These are phyloP conservation scores for Cataglyphis altisquamis DNA, from an alignment of 2,888 invertebrate genomes.

Conservation along the genomic window DNA sequence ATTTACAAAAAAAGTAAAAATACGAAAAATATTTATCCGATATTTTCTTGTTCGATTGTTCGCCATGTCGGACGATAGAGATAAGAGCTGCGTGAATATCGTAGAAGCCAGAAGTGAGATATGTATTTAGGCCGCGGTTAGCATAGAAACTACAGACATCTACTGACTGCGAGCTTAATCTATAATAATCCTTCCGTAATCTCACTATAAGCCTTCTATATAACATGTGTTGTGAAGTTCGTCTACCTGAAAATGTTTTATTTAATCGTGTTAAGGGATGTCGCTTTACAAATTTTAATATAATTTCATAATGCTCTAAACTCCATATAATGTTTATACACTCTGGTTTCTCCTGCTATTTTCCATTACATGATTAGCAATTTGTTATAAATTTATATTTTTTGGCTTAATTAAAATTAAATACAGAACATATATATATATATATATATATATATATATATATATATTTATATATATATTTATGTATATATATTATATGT, in stretches of 20 bases:
- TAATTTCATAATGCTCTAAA: background rate
- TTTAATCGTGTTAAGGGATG: conserved; percentile 55
- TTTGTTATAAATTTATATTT: background rate
- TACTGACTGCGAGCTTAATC: conserved; percentile 80
- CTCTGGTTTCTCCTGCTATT: background rate
- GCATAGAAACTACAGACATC: conserved; percentile 82
- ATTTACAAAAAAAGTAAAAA: background rate
- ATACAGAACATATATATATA: background rate
- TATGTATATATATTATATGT: too few species aligned
- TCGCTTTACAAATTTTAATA: conserved; percentile 44
- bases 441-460: background rate
- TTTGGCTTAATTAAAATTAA: conserved; percentile 8
- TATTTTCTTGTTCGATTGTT: conserved; percentile 49
- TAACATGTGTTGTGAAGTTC: conserved; percentile 62
- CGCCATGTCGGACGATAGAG: conserved; percentile 35
- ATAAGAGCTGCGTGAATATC: conserved; percentile 37
- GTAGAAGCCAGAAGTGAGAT: conserved; percentile 73
- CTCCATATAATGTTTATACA: background rate
- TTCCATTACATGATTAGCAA: background rate
- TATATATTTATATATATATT: too few species aligned
- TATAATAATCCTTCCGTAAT: conserved; percentile 83
- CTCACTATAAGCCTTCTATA: conserved; percentile 66
- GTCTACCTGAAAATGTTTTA: conserved; percentile 68
- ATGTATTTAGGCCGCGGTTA: conserved; percentile 82
- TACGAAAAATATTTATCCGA: conserved; percentile 17